These are phyloP conservation scores for Drosophila macrospina DNA, from an alignment of 2,888 invertebrate genomes.

Conservation along the genomic window DNA sequence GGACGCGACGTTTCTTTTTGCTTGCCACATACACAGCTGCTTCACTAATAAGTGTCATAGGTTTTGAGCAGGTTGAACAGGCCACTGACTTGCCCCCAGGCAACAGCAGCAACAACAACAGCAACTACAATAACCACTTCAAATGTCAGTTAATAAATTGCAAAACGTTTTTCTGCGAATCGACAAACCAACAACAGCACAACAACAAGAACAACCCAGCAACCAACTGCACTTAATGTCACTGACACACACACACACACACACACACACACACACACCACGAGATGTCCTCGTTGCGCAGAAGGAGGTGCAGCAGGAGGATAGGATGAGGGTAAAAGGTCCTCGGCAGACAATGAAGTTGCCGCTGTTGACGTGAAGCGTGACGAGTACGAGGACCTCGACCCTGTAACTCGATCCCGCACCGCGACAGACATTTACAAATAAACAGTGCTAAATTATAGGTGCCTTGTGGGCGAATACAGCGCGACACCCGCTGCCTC, in stretches of 20 bases:
- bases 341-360: conserved; percentile 68
- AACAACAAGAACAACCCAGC: conserved; percentile 25
- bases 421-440: conserved; percentile 76
- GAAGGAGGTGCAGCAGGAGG: conserved; percentile 9
- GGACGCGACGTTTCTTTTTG: conserved; percentile 39
- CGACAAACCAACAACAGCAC: conserved; percentile 54
- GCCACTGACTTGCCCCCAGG: conserved; percentile 10
- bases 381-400: conserved; percentile 56
- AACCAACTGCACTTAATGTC: conserved; percentile 74
- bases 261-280: conserved; percentile 17
- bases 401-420: conserved; percentile 58
- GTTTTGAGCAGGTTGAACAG: conserved; percentile 48
- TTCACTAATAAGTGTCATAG: conserved; percentile 66
- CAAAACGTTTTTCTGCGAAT: conserved; percentile 74
- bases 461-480: conserved; percentile 66
- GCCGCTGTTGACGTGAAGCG: conserved; percentile 73
- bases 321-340: conserved; percentile 4
- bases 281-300: background rate
- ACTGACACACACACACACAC: conserved; percentile 48
- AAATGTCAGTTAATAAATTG: conserved; percentile 76
- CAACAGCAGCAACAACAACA: background rate
- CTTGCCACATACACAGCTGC: conserved; percentile 54
- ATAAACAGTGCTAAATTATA: conserved; percentile 81
- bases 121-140: conserved; percentile 48
- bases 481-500: conserved; percentile 16